Percentiles rank a stretch among this genome's conserved stretches.
These are phyloP conservation scores for Alfaro cultratus DNA, from an alignment of 2,797 vertebrate species.

Conservation along the genomic window DNA sequence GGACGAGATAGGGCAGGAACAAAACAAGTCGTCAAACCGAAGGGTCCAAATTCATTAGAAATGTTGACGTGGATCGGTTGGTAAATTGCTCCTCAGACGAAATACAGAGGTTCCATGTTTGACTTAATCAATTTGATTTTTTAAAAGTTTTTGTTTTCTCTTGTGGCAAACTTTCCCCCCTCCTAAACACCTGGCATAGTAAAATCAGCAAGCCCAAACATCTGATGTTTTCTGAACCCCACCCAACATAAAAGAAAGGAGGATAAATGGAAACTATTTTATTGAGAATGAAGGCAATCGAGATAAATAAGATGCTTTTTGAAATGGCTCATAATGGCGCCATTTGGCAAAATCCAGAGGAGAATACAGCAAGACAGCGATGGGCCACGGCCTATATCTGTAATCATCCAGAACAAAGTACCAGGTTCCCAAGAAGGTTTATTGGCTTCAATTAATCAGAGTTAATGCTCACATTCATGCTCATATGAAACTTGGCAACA, in stretches of 20 bases:
- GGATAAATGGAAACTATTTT: background rate
- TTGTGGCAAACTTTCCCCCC: background rate
- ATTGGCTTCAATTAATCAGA: slow-evolving; percentile 10
- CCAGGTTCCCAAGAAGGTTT: background rate
- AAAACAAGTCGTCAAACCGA: slow-evolving; percentile 30
- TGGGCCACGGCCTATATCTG: slow-evolving; percentile 6
- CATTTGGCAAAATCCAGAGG: background rate
- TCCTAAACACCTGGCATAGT: background rate
- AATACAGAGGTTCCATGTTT: background rate
- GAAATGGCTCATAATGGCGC: background rate
- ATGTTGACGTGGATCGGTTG: background rate
- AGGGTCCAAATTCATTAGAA: slow-evolving; percentile 12
- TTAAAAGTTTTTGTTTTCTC: background rate
- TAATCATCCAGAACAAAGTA: slow-evolving; percentile 9
- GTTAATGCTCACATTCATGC: slow-evolving; percentile 10
- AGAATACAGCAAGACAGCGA: background rate
- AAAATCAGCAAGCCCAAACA: background rate
- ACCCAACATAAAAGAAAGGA: background rate
- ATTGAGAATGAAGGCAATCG: background rate
- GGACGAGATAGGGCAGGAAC: slow-evolving; percentile 20
- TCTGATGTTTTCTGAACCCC: background rate
- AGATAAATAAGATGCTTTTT: background rate
- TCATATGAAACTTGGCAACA: background rate
- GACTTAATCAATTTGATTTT: background rate
- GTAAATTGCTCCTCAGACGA: background rate